Conservation (phyloP, 2,888 invertebrate species). For the Adineta ricciae region DNA sequence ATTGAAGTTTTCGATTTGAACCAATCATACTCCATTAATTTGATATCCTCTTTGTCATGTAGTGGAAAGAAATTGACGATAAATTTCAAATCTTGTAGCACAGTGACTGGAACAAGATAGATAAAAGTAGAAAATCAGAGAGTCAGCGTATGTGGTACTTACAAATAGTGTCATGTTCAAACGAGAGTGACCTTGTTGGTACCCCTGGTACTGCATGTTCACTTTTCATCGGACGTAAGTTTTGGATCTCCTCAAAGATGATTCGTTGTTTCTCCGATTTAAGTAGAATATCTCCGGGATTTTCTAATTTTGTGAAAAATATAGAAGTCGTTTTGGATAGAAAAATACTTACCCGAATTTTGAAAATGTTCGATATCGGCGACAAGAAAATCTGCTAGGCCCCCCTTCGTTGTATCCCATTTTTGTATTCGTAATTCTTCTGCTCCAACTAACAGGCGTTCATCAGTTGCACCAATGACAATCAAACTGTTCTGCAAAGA, state of each 20-base stretch:
- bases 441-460: slow-evolving; percentile 41
- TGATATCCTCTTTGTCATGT: slow-evolving; percentile 60
- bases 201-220: slow-evolving; percentile 58
- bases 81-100: slow-evolving; percentile 41
- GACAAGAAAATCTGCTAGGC: slow-evolving; percentile 41
- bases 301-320: neutral
- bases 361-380: slow-evolving; percentile 41
- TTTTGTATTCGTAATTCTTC: slow-evolving; percentile 46
- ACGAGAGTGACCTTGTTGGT: neutral
- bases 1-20: slow-evolving; percentile 53
- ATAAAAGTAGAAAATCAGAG: neutral
- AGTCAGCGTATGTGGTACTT: neutral
- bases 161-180: neutral
- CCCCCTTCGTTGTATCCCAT: slow-evolving; percentile 39
- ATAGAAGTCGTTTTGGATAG: neutral
- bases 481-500: neutral
- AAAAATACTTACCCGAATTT: slow-evolving; percentile 39
- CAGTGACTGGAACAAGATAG: slow-evolving; percentile 38
- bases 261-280: slow-evolving; percentile 61
- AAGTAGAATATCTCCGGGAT: slow-evolving; percentile 53
- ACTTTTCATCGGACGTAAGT: slow-evolving; percentile 56
- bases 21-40: slow-evolving; percentile 59
- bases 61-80: slow-evolving; percentile 54
- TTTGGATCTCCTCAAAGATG: slow-evolving; percentile 60
- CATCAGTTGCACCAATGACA: neutral